phyloP scores from a whole-genome alignment of 2,888 invertebrate genomes.

The Yponomeuta evonymella region DNA sequence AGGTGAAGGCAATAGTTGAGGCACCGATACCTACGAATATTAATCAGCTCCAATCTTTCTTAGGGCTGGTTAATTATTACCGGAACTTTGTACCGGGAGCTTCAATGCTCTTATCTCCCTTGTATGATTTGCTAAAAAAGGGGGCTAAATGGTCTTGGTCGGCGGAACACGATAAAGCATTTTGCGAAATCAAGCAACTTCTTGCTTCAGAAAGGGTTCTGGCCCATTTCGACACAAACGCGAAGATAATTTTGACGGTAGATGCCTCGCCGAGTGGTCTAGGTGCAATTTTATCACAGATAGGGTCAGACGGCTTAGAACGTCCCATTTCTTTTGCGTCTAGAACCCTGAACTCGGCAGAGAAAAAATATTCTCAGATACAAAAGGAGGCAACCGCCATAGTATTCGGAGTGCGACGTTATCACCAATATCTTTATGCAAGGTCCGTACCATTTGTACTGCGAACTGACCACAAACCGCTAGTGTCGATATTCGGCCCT shows the following conservation, averaged over 20 bases:
- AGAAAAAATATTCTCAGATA: slow-evolving; percentile 28
- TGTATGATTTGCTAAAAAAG: slow-evolving; percentile 13
- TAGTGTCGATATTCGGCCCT: slow-evolving; percentile 29
- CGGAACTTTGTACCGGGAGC: slow-evolving; percentile 10
- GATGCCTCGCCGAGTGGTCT: slow-evolving; percentile 5
- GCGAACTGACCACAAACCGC: slow-evolving; percentile 29
- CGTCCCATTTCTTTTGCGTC: slow-evolving; percentile 22
- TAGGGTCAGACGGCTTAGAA: not conserved
- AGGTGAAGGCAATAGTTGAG: slow-evolving; percentile 11
- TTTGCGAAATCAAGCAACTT: slow-evolving; percentile 1
- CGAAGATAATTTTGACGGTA: slow-evolving; percentile 4
- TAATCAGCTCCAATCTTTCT: slow-evolving; percentile 11
- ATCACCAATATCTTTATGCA: slow-evolving; percentile 30
- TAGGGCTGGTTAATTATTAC: slow-evolving; percentile 17
- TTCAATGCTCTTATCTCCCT: slow-evolving; percentile 3
- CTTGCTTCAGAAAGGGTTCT: slow-evolving; percentile 11
- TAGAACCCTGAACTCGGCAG: slow-evolving; percentile 24
- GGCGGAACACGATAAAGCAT: not conserved
- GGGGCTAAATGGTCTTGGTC: slow-evolving; percentile 11
- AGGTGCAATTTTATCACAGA: slow-evolving; percentile 7
- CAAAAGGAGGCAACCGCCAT: slow-evolving; percentile 32
- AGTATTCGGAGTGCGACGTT: slow-evolving; percentile 26
- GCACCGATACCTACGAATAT: slow-evolving; percentile 11
- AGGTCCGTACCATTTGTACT: slow-evolving; percentile 26
- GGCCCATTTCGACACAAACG: slow-evolving; percentile 6